Evolutionary conservation across 2,888 invertebrate species (phyloP), one percentile per base, ranked within the genome.

Genomic region (Linyphia triangularis): DNA sequence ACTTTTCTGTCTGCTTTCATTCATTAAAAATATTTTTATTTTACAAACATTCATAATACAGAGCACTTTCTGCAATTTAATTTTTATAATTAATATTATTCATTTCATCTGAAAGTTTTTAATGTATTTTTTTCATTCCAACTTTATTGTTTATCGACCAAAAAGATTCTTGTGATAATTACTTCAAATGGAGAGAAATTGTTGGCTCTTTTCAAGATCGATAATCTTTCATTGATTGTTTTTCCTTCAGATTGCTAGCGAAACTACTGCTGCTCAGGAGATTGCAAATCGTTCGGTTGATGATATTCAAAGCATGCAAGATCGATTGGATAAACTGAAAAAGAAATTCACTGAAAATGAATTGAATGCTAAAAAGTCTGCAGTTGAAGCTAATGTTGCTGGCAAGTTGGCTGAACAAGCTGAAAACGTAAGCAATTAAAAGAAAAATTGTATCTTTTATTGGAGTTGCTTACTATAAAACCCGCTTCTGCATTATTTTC

Each of bases 311-410:
- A 93, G 94, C 6, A 93, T 98, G 88, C 95, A 95, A 81, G 93
- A 94, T 0, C 95, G 96, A 88, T 93, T 98, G 22, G 95, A 95
- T 88, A 95, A 95, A 79, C 94, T 98, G 59, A 96, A 97, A 92
- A 95, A 95, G 91, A 95, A 96, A 91, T 96, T 96, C 89, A 94
- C 96, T 2, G 96, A 95, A 92, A 98, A 97, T 92, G 96, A 96
- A 91, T 95, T 95, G 84, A 96, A 96, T 83, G 96, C 98, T 7
- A 95, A 95, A 90, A 96, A 96, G 92, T 97, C 98, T 0, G 95
- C 95, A 92, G 95, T 95, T 90, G 96, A 96, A 92, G 96, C 96
- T 0, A 94, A 94, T 77, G 95, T 95, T 90, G 96, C 97, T 2
- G 95, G 95, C 0, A 94, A 96, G 77, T 96, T 97, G 0, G 95